Percentiles rank a stretch among this genome's conserved stretches.
phyloP scores from a whole-genome alignment of 2,797 vertebrate genomes.

The Lycodopsis pacificus region DNA sequence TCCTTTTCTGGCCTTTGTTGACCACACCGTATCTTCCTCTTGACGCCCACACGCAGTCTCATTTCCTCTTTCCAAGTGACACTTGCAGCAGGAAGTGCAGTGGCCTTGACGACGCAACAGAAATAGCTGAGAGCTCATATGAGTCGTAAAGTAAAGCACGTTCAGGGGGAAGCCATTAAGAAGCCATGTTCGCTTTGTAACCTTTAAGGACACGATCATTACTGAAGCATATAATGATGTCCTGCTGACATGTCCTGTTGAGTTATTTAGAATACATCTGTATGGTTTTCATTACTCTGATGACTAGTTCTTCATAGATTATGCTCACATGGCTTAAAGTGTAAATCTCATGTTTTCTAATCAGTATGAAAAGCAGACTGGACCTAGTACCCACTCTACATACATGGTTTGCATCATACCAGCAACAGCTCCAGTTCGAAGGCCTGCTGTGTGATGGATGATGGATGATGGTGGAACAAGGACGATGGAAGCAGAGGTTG shows the following conservation, averaged over 20 bases:
- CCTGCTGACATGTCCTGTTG: conserved; percentile 9
- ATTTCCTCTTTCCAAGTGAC: conserved; percentile 41
- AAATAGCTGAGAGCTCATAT: conserved; percentile 50
- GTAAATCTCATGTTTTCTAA: conserved; percentile 4
- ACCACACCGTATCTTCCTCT: conserved; percentile 10
- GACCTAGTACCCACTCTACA: not conserved
- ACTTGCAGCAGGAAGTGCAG: conserved; percentile 51
- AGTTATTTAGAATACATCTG: conserved; percentile 10
- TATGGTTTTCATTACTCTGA: conserved; percentile 11
- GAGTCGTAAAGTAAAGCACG: conserved; percentile 49
- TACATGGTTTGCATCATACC: not conserved
- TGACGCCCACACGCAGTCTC: not conserved
- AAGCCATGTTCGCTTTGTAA: conserved; percentile 53
- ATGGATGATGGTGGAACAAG: not conserved
- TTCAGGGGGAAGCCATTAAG: conserved; percentile 48
- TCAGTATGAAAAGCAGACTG: not conserved
- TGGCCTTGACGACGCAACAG: conserved; percentile 41
- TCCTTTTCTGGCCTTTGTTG: not conserved
- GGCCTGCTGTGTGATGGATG: not conserved
- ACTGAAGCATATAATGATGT: conserved; percentile 3
- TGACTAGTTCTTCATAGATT: not conserved
- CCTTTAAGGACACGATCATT: not conserved
- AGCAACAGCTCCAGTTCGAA: not conserved
- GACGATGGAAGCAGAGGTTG: not conserved
- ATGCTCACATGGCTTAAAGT: not conserved